These are phyloP conservation scores for Neogobius melanostomus DNA, from an alignment of 2,113 vertebrate genomes.

Conservation along the genomic window DNA sequence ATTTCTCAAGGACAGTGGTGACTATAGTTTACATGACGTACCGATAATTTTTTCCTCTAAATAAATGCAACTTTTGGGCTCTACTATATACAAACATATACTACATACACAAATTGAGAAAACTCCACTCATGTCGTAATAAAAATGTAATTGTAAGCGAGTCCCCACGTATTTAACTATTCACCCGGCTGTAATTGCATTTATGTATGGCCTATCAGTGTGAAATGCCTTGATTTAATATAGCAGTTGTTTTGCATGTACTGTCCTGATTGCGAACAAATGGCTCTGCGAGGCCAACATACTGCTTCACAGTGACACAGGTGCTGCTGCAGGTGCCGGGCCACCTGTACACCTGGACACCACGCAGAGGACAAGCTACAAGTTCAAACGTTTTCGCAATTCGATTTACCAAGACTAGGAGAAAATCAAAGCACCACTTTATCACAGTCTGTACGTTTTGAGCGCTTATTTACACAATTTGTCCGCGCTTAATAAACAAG, in stretches of 20 bases:
- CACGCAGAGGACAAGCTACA: not conserved
- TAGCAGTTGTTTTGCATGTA: not conserved
- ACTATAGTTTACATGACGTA: too few species aligned
- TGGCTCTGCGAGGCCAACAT: constrained; percentile 13
- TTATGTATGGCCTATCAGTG: not conserved
- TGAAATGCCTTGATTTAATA: not conserved
- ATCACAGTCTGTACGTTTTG: constrained; percentile 21
- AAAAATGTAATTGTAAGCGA: too few species aligned
- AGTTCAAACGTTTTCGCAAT: not conserved
- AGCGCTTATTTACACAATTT: constrained; percentile 11
- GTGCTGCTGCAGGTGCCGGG: constrained; percentile 26
- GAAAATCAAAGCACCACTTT: constrained; percentile 25
- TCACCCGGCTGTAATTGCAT: too few species aligned
- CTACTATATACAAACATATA: too few species aligned
- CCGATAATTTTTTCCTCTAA: too few species aligned
- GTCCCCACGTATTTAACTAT: too few species aligned
- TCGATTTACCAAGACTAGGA: constrained; percentile 15
- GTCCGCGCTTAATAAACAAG: constrained; percentile 10
- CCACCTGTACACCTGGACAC: constrained; percentile 23
- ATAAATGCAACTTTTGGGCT: too few species aligned
- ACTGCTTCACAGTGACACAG: constrained; percentile 20
- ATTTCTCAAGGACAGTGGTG: too few species aligned
- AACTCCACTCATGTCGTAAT: too few species aligned
- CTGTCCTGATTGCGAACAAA: constrained; percentile 14
- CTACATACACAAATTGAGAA: too few species aligned